Evolutionary conservation across 2,113 vertebrate genomes (phyloP).

Genomic region (Acrocephalus arundinaceus): DNA sequence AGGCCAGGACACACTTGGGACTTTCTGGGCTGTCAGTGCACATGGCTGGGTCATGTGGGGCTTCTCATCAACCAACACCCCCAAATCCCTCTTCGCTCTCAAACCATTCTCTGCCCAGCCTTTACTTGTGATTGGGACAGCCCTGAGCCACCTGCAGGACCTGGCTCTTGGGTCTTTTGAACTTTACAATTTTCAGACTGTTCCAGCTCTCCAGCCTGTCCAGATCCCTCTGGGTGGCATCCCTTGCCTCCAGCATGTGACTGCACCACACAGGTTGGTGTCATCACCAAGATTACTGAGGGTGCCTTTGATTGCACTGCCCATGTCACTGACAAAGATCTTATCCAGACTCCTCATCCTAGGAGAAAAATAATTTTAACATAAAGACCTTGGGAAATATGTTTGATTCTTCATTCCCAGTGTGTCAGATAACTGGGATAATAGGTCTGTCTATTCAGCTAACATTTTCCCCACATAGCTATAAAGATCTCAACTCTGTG

Average conservation of each 20-base stretch:
- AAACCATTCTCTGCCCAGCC: not conserved
- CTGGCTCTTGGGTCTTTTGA: rapidly evolving
- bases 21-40: not conserved
- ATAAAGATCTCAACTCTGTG: not conserved
- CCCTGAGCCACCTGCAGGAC: not conserved
- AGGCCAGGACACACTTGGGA: not conserved
- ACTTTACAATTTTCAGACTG: too few species aligned
- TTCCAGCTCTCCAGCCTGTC: not conserved
- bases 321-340: not conserved
- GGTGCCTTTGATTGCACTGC: not conserved
- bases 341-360: not conserved
- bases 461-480: not conserved
- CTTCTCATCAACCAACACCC: not conserved
- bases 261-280: not conserved
- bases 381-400: not conserved
- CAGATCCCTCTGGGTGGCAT: not conserved
- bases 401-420: not conserved
- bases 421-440: not conserved
- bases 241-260: not conserved
- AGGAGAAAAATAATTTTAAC: not conserved
- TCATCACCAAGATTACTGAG: not conserved
- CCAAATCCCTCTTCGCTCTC: not conserved
- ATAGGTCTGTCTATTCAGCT: not conserved
- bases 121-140: not conserved
- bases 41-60: too few species aligned